Evolutionary conservation across 92 coral and sea anemone genomes (phyloP), one percentile per base, ranked within the genome.

Genomic region (Parazoanthus atlanticus): DNA sequence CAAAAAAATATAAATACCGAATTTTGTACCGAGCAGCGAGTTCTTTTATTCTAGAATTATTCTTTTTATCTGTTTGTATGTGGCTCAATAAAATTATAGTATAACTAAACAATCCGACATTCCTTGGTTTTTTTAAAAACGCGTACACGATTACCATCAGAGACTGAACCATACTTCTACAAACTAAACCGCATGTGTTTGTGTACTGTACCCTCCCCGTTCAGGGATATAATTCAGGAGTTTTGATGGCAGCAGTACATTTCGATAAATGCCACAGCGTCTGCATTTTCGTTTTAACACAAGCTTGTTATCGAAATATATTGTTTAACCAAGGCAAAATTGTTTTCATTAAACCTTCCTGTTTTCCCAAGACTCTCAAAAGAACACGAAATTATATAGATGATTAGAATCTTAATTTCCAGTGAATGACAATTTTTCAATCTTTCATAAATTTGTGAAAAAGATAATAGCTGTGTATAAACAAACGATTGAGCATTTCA

Each of bases 281-380:
- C 41, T 34, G 49, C 26, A 29, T 43, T 70, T 84, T 84, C 33
- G 28, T 30, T 84, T 84, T 84, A 69, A 84, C 87, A 70, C 87
- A 84, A 74, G 87, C 70, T 49, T 54, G 65, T 84, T 84, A 84
- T 84, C 87, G 43, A 34, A 46, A 43, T 26, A 70, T 49, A 84
- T 84, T 84, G 78, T 84, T 84, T 84, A 70, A 84, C 65, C 26
- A 84, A 29, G 41, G 52, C 43, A 74, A 43, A 71, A 84, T 70
- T 84, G 87, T 84, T 84, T 6, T 84, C 69, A 69, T 70, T 38
- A 43, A 17, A 32, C 77, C 78, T 84, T 84, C 87, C 87, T 84
- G 87, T 84, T 84, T 84, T 65, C 3, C 28, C 38, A 32, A 84
- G 77, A 74, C 87, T 66, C 86, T 84, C 67, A 84, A 84, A 84